Base-by-base conservation (phyloP, 2,888 invertebrate species). In the Stratiomys singularior region DNA sequence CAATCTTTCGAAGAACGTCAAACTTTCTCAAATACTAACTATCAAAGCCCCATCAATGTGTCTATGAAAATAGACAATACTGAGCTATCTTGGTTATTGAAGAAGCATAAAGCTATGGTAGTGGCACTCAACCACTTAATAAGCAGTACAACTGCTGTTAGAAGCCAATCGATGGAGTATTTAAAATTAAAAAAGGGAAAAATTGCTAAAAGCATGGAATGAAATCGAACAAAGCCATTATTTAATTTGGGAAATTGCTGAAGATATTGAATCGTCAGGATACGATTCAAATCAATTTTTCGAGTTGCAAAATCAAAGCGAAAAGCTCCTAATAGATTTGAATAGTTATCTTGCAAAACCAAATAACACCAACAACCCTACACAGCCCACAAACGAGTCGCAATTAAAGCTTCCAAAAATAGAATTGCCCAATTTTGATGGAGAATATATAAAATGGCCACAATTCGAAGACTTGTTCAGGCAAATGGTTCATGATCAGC, bases 401-500 rank as follows among this genome's bases (percentile, higher is more conserved):
- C 60, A 60, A 23, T 7, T 60, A 30, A 71, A 47, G 28, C 52
- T 71, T 13, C 71, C 71, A 21, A 47, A 69, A 23, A 71, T 71
- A 25, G 25, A 37, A 11, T n/a, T 71, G 0, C 9, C 71, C 23
- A 71, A 71, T 18, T 71, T 71, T 23, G 23, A 71, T 71, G 47
- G 71, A 7, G 52, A 46, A 15, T 71, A 71, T 27, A 15, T 47
- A 60, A 60, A 60, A n/a, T 71, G 71, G 71, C 71, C 46, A 18
- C 71, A 71, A 71, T 71, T 71, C 25, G 23, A 21, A n/a, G 71
- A 71, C 27, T 21, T 71, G 2, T 71, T 37, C 28, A 46, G 15
- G 7, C 71, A 71, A 47, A 71, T 71, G 23, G 27, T 71, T 3
- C 71, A 71, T 27, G 28, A 25, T 23, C 71, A 71, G 44, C 30